Evolutionary conservation across 2,888 invertebrate species (phyloP).

Genomic region (Dendrolimus houi): DNA sequence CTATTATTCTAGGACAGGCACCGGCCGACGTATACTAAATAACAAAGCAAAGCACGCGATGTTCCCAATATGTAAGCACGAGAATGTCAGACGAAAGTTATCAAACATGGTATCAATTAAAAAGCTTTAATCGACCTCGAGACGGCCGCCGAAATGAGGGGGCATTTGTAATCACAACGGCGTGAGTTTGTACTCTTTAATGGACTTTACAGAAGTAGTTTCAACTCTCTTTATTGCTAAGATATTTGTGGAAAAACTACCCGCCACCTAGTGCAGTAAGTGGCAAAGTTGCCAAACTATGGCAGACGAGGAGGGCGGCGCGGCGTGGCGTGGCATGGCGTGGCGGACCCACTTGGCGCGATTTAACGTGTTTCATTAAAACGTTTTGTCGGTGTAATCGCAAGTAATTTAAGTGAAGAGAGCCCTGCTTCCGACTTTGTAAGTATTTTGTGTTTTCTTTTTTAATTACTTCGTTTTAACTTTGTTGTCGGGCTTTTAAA

Average conservation of each 20-base stretch:
- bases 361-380: slow-evolving; percentile 75
- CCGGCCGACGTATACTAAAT: not conserved
- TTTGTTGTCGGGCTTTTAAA: slow-evolving; percentile 72
- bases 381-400: slow-evolving; percentile 76
- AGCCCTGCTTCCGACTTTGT: slow-evolving; percentile 74
- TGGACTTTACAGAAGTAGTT: slow-evolving; percentile 73
- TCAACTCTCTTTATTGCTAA: slow-evolving; percentile 71
- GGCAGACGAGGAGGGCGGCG: slow-evolving; percentile 34
- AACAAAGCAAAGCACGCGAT: not conserved
- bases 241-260: slow-evolving; percentile 75
- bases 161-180: slow-evolving; percentile 67
- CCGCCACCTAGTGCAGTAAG: slow-evolving; percentile 62
- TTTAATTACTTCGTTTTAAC: slow-evolving; percentile 77
- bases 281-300: slow-evolving; percentile 64
- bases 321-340: slow-evolving; percentile 27
- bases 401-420: slow-evolving; percentile 76
- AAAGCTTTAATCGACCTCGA: slow-evolving; percentile 57
- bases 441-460: slow-evolving; percentile 76
- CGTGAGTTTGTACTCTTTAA: slow-evolving; percentile 71
- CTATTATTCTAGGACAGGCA: not conserved
- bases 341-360: slow-evolving; percentile 62
- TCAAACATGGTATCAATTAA: slow-evolving; percentile 59
- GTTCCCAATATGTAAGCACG: not conserved
- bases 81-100: slow-evolving; percentile 23
- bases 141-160: slow-evolving; percentile 60